phyloP scores from a whole-genome alignment of 2,113 vertebrate genomes.

The Mesocricetus auratus region DNA sequence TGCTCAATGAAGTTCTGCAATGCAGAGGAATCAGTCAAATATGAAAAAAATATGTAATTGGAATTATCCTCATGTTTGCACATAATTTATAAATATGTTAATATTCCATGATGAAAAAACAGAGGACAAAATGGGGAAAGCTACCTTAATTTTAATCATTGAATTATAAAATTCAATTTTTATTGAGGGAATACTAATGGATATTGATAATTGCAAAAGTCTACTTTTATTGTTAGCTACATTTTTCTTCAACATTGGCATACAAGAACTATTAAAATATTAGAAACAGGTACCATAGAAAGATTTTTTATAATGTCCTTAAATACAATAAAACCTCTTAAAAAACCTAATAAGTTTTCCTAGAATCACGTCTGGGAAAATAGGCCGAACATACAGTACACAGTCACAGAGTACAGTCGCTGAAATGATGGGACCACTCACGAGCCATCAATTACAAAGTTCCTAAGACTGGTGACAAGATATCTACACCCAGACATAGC shows the following conservation, averaged over 20 bases:
- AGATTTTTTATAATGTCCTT: neutral
- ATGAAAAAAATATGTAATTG: neutral
- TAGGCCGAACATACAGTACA: neutral
- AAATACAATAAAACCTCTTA: conserved; percentile 16
- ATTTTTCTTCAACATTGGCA: neutral
- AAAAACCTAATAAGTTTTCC: neutral
- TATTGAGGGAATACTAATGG: neutral
- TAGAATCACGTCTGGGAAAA: neutral
- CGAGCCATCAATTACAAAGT: neutral
- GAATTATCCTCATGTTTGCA: neutral
- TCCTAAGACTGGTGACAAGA: neutral
- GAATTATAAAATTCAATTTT: neutral
- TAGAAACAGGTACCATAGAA: conserved; percentile 14
- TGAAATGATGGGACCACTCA: neutral
- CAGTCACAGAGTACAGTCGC: neutral
- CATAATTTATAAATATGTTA: conserved; percentile 15
- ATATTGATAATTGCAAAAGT: conserved; percentile 27
- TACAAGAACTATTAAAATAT: conserved; percentile 16
- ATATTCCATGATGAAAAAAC: neutral
- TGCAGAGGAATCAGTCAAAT: neutral
- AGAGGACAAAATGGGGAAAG: neutral
- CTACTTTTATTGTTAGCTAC: neutral
- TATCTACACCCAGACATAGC: neutral
- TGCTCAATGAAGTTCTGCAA: neutral
- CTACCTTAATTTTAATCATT: neutral